Evolutionary conservation across 1,140 invertebrate genomes (phyloP).

Genomic region (Zaprionus taronus): DNA sequence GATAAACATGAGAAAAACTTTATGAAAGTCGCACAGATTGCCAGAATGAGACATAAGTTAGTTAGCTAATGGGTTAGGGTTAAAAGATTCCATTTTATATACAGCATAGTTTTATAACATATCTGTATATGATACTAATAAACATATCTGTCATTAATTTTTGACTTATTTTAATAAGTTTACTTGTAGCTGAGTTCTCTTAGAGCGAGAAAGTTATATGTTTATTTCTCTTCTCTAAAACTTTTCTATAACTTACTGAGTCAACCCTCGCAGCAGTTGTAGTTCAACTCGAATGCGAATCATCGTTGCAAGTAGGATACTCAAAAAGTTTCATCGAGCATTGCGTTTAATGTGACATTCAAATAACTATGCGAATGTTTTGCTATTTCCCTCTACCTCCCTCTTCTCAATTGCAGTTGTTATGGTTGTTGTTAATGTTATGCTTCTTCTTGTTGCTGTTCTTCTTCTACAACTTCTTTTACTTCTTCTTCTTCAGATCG

Average conservation of each 20-base stretch:
- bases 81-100: too few species aligned
- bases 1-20: not conserved
- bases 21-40: not conserved
- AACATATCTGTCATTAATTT: too few species aligned
- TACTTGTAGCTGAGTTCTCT: too few species aligned
- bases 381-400: conserved; percentile 12
- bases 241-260: not conserved
- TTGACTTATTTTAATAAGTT: too few species aligned
- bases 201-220: too few species aligned
- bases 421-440: conserved; percentile 20
- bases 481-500: conserved; percentile 41
- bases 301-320: not conserved
- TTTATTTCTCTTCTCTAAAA: too few species aligned
- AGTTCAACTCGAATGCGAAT: not conserved
- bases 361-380: conserved; percentile 48
- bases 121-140: too few species aligned
- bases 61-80: not conserved
- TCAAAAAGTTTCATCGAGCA: conserved; percentile 39
- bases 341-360: conserved; percentile 66
- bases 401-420: not conserved
- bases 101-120: too few species aligned
- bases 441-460: conserved; percentile 26
- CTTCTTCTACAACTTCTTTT: conserved; percentile 6
- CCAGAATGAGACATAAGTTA: not conserved
- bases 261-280: not conserved